Evolutionary conservation across 2,888 invertebrate species (phyloP).

Genomic region (Lissonota sp.): DNA sequence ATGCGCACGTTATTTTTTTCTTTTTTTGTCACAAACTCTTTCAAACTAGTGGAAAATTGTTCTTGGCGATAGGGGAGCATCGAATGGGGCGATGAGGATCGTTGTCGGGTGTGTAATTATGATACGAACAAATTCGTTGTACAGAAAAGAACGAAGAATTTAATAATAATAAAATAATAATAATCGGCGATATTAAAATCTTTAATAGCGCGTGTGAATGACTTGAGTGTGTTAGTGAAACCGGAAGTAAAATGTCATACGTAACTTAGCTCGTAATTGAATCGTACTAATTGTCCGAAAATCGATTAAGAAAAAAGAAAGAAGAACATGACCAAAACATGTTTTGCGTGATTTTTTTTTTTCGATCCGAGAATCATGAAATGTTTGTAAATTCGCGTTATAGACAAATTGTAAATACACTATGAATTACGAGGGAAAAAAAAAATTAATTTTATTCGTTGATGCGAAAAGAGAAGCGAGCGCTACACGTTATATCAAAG

Average conservation of each 20-base stretch:
- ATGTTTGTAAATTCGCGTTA: constrained; percentile 37
- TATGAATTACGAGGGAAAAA: constrained; percentile 40
- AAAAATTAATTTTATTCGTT: constrained; percentile 58
- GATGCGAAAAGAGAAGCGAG: constrained; percentile 41
- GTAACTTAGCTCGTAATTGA: constrained; percentile 41
- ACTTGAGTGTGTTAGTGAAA: too few relatives aligned
- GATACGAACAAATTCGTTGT: constrained; percentile 35
- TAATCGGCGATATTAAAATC: too few relatives aligned
- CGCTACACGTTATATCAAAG: constrained; percentile 72
- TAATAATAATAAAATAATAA: constrained; percentile 34
- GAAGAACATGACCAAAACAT: constrained; percentile 15
- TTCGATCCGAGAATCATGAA: not conserved
- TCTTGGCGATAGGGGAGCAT: too few relatives aligned
- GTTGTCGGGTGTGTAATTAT: not conserved
- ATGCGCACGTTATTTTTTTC: constrained; percentile 8
- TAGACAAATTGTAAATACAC: constrained; percentile 60
- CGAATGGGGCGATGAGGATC: too few relatives aligned
- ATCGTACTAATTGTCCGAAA: constrained; percentile 47
- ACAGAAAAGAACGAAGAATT: constrained; percentile 12
- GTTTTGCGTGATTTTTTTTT: constrained; percentile 37
- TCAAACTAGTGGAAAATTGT: too few relatives aligned
- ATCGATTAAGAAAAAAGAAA: constrained; percentile 12
- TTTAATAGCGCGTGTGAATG: too few relatives aligned
- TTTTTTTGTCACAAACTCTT: too few relatives aligned
- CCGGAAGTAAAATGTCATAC: constrained; percentile 39